Evolutionary conservation across 2,797 vertebrate species (phyloP), one percentile per base, ranked within the genome.

Genomic region (Cynodonichthys magdalenae): DNA sequence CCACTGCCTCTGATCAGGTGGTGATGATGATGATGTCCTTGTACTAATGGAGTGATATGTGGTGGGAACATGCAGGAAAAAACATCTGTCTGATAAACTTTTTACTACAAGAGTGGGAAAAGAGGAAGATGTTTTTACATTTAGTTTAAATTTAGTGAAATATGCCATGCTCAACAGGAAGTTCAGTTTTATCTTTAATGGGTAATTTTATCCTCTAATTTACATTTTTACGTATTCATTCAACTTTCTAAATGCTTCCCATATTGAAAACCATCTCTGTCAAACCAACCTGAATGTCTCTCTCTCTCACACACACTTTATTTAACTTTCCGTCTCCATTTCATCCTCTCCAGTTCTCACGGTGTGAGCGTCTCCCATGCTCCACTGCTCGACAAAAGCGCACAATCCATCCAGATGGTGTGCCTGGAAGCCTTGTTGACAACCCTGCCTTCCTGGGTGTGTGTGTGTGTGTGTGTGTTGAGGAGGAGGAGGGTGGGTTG

Each of bases 321-420:
- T 84, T 77, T 68, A 77, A 79, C 83, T 77, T 75, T 81, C 79
- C 75, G 73, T 80, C 80, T 88, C 79, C 83, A 82, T 86, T 89
- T 87, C 72, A 86, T 46, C 60, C 73, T 69, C 75, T 82, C 85
- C 75, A 66, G 50, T 90, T 91, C 88, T 89, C 90, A 92, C 83
- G 82, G 73, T 86, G 73, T 86, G 83, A 84, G 60, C 31, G 57
- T 79, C 83, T 87, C 84, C 82, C 78, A 78, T 75, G 86, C 85
- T 83, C 75, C 74, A 88, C 77, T 73, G 86, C 74, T 64, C 42
- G 71, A 87, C 87, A 90, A 91, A 84, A 75, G 87, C 28, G 36
- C 57, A 63, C 65, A 48, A 75, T 75, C 67, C 28, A 79, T 92
- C 92, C 92, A 94, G 93, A 93, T 93, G 93, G 92, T 81, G 73